Percentiles rank a stretch among this genome's conserved stretches.
phyloP scores from a whole-genome alignment of 2,113 vertebrate species.

The Callospermophilus lateralis region DNA sequence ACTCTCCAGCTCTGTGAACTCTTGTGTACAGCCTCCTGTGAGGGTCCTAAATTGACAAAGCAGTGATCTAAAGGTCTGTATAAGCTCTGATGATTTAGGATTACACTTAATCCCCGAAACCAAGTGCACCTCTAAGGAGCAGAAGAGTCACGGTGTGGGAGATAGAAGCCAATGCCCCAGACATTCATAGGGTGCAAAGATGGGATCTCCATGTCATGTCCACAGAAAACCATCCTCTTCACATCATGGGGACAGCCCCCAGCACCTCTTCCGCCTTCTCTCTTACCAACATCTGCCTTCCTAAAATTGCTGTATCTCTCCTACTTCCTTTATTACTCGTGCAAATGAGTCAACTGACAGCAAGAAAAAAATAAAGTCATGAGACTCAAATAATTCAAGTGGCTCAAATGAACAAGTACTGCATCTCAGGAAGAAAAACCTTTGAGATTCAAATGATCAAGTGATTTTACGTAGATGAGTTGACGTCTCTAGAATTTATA shows the following conservation, averaged over 20 bases:
- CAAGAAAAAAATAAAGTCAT: not conserved
- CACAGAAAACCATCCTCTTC: not conserved
- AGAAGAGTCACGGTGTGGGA: not conserved
- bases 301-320: not conserved
- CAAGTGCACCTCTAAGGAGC: not conserved
- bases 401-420: not conserved
- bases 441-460: not conserved
- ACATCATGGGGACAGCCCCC: rapidly evolving
- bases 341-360: not conserved
- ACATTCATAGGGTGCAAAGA: not conserved
- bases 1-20: rapidly evolving
- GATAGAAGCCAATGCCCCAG: rapidly evolving
- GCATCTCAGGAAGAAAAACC: not conserved
- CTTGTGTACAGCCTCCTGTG: rapidly evolving
- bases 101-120: not conserved
- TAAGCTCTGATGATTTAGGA: not conserved
- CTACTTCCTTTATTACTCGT: not conserved
- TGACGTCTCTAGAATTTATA: not conserved
- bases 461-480: not conserved
- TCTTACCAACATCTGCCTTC: not conserved
- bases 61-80: not conserved
- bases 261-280: not conserved
- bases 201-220: not conserved
- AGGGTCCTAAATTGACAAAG: too few relatives aligned
- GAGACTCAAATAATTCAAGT: not conserved